Base-by-base conservation (phyloP, 2,113 vertebrate genomes). In the Crotalus viridis region DNA sequence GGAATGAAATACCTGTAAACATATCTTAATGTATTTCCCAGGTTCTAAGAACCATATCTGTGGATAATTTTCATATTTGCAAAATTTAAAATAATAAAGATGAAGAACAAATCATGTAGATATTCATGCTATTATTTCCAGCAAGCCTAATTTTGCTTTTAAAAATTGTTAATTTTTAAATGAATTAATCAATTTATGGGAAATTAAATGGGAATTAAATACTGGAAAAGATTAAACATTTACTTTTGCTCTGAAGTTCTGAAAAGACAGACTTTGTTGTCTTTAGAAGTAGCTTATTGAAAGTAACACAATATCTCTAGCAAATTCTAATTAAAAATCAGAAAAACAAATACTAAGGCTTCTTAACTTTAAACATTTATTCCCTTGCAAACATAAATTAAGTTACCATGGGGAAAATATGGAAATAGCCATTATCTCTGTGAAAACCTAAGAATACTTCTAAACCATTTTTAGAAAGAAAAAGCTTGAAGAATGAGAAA, bases 291-390 rank as follows among this genome's bases (percentile, higher is more conserved):
- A 87, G 91, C 39, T 57, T 26, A 21, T 48, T 48, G 48, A 88
- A 88, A 88, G 10, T 55, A 54, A 28, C 55, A 43, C 26, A 55
- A 2, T 33, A 85, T 10, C 3, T 56, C 12, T 52, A 51, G 33
- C 56, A 9, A 33, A 52, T 54, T 69, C 52, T 69, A 92, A 92
- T 88, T 88, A 87, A 91, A 91, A 61, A 24, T 17, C 43, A 51
- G 39, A 51, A 91, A 91, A 87, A 33, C 22, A 46, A 86, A 91
- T 91, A 61, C 28, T 87, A 17, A 46, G 55, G 0, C 21, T 43
- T 48, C 24, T 88, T 87, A 91, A 87, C 15, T 91, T 59, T 87
- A 92, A 61, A 87, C 55, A 51, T 48, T 64, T 92, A 33, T 87
- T 19, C 85, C 13, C n/a, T 28, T 54, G 51, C 57, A 61, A 52